Evolutionary conservation across 2,888 invertebrate genomes (phyloP).

Genomic region (Leucophora obtusa): DNA sequence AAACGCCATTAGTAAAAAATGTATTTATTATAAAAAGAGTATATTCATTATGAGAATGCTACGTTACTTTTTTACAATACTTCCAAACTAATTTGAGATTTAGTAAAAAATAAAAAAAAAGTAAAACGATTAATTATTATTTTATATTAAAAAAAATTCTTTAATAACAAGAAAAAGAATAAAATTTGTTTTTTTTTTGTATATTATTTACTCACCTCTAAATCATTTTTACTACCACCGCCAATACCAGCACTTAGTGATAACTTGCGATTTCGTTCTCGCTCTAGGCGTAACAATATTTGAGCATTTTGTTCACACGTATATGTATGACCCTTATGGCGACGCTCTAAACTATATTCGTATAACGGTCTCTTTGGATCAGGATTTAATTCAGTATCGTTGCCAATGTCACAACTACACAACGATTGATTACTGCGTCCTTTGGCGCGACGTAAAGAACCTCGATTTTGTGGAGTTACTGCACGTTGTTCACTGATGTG

Average conservation of each 20-base stretch:
- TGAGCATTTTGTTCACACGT: slow-evolving; percentile 80
- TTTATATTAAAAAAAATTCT: too few species aligned
- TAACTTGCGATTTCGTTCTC: slow-evolving; percentile 76
- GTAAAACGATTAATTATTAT: too few species aligned
- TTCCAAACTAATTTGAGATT: too few species aligned
- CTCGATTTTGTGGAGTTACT: slow-evolving; percentile 69
- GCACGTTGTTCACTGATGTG: slow-evolving; percentile 68
- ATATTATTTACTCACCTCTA: slow-evolving; percentile 57
- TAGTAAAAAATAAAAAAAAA: too few species aligned
- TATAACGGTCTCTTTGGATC: slow-evolving; percentile 77
- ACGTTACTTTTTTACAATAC: too few species aligned
- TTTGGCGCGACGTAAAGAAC: slow-evolving; percentile 76
- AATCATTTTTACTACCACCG: slow-evolving; percentile 56
- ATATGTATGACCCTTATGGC: slow-evolving; percentile 79
- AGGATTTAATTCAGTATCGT: slow-evolving; percentile 76
- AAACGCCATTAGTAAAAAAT: too few species aligned
- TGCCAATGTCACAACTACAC: slow-evolving; percentile 78
- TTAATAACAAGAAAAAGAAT: too few species aligned
- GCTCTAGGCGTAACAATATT: slow-evolving; percentile 78
- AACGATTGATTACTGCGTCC: slow-evolving; percentile 78
- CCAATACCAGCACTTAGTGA: slow-evolving; percentile 67
- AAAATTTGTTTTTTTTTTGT: too few species aligned
- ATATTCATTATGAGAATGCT: too few species aligned
- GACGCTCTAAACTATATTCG: slow-evolving; percentile 80
- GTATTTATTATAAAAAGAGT: too few species aligned